Evolutionary conservation across 2,888 invertebrate genomes (phyloP).

Genomic region (Ectobius pallidus): DNA sequence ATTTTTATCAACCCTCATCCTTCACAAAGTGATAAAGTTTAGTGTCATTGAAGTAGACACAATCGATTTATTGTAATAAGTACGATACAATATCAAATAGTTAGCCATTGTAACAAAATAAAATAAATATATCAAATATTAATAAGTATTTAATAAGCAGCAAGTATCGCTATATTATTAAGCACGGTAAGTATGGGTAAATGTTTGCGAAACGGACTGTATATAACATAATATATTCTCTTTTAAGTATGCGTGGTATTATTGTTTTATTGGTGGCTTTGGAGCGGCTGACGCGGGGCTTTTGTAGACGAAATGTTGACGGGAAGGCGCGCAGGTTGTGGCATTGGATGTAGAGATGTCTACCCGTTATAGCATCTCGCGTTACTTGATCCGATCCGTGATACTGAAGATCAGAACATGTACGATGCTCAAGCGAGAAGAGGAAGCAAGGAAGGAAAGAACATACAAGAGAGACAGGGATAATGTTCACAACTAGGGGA

Average conservation of each 20-base stretch:
- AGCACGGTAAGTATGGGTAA: too few relatives aligned
- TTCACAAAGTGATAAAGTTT: too few relatives aligned
- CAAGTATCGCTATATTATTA: too few relatives aligned
- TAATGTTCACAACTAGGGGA: not conserved
- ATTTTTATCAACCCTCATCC: too few relatives aligned
- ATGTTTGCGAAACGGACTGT: not conserved
- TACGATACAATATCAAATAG: too few relatives aligned
- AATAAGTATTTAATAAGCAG: too few relatives aligned
- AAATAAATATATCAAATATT: too few relatives aligned
- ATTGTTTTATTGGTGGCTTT: constrained; percentile 17
- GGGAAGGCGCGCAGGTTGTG: not conserved
- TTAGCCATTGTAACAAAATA: too few relatives aligned
- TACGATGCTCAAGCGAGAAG: not conserved
- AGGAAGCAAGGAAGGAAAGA: not conserved
- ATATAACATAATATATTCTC: not conserved
- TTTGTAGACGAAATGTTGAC: not conserved
- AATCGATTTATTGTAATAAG: too few relatives aligned
- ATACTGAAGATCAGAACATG: not conserved
- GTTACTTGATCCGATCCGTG: not conserved
- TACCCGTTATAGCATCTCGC: not conserved
- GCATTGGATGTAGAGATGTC: not conserved
- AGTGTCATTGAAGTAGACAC: too few relatives aligned
- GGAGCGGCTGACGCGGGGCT: not conserved
- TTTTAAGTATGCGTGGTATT: constrained; percentile 6
- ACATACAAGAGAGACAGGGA: not conserved